Evolutionary conservation across 2,888 invertebrate genomes (phyloP).

Genomic region (Gasteruption jaculator): DNA sequence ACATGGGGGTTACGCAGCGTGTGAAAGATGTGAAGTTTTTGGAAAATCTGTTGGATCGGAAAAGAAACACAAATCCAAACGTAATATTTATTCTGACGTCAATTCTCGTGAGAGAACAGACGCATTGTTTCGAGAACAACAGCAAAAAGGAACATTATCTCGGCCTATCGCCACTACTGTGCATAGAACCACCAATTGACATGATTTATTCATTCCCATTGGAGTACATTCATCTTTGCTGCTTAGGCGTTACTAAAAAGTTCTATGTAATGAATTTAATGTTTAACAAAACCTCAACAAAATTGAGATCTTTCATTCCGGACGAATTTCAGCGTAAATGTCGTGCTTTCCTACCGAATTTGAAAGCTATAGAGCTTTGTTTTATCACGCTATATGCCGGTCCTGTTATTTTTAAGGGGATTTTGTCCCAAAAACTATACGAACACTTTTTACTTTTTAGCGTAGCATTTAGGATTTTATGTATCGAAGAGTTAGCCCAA

Average conservation of each 20-base stretch:
- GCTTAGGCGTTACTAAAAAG: conserved; percentile 23
- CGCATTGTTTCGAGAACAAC: conserved; percentile 18
- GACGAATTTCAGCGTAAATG: conserved; percentile 18
- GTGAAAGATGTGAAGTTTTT: conserved; percentile 6
- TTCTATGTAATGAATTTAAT: conserved; percentile 21
- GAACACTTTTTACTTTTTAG: conserved; percentile 15
- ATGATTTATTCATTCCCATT: conserved; percentile 21
- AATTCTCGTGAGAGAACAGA: conserved; percentile 12
- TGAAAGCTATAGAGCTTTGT: conserved; percentile 16
- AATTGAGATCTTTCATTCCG: conserved; percentile 14
- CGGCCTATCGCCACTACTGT: conserved; percentile 18
- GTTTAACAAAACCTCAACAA: conserved; percentile 10
- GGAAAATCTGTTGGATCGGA: conserved; percentile 3
- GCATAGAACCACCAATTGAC: conserved; percentile 19
- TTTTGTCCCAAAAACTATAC: conserved; percentile 4
- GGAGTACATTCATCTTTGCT: conserved; percentile 24
- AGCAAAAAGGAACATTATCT: conserved; percentile 21
- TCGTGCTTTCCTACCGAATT: neutral
- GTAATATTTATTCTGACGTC: conserved; percentile 5
- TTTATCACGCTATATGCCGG: conserved; percentile 18
- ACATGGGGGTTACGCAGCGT: conserved; percentile 10
- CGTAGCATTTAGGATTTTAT: conserved; percentile 13
- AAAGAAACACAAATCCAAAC: too few species aligned
- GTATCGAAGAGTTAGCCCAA: conserved; percentile 9
- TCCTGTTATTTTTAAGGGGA: conserved; percentile 13